These are phyloP conservation scores for Phocoena phocoena DNA, from an alignment of 2,113 vertebrate species.

Conservation along the genomic window DNA sequence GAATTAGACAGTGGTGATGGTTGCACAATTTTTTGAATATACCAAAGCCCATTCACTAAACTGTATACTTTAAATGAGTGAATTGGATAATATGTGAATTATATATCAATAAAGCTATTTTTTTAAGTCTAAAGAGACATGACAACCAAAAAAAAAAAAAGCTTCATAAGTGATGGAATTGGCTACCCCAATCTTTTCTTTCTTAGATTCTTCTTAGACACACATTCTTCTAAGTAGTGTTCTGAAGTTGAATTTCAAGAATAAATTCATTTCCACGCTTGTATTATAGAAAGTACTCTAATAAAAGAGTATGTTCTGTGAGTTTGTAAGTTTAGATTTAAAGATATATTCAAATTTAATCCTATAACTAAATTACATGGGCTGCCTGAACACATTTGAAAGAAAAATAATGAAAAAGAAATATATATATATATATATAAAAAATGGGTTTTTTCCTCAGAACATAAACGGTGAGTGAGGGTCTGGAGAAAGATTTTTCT, in stretches of 20 bases:
- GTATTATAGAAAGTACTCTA: not conserved
- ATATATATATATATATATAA: not conserved
- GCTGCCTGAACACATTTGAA: not conserved
- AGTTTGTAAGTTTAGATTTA: conserved; percentile 1
- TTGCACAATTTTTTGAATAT: not conserved
- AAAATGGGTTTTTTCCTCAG: not conserved
- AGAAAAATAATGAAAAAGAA: not conserved
- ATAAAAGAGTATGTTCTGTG: not conserved
- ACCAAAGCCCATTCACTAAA: not conserved
- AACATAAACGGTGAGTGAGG: conserved; percentile 28
- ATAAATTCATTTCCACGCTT: not conserved
- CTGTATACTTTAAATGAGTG: not conserved
- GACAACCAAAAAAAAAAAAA: not conserved
- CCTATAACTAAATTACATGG: conserved; percentile 28
- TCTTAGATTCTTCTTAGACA: conserved; percentile 24
- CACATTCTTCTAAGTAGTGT: conserved; percentile 21
- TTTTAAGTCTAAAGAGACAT: conserved; percentile 11
- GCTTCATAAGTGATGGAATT: conserved; percentile 12
- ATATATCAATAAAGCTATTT: not conserved
- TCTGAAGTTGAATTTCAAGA: conserved; percentile 15
- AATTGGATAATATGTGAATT: not conserved
- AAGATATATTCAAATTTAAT: conserved; percentile 44
- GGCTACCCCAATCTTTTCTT: conserved; percentile 33
- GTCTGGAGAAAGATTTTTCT: conserved; percentile 18
- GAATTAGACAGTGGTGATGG: not conserved